Evolutionary conservation across 2,113 vertebrate species (phyloP).

Genomic region (Sorex araneus): DNA sequence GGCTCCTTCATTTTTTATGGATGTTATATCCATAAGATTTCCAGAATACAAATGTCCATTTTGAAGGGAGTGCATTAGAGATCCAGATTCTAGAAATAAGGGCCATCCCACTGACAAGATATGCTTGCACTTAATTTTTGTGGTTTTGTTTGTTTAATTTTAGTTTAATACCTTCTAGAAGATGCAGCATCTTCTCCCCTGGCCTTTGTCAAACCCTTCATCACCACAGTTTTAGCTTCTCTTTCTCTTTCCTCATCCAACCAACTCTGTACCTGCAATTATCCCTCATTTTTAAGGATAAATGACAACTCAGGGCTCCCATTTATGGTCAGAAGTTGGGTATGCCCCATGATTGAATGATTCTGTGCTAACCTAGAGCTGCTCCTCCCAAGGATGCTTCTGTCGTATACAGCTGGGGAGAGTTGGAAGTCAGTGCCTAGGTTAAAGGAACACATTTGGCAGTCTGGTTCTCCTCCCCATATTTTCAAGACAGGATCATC

Average conservation of each 20-base stretch:
- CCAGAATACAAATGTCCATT: conserved; percentile 6
- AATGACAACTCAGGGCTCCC: conserved; percentile 74
- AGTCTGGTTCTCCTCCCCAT: no score
- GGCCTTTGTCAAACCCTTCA: accelerated
- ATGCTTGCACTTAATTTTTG: background rate
- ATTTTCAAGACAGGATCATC: no score
- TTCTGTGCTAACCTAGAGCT: no score
- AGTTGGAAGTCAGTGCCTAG: no score
- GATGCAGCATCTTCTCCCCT: background rate
- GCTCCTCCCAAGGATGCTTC: no score
- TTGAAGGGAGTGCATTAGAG: conserved; percentile 62
- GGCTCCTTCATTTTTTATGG: conserved; percentile 78
- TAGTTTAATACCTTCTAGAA: background rate
- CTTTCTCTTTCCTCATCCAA: background rate
- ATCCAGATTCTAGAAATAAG: conserved; percentile 23
- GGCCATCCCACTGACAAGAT: background rate
- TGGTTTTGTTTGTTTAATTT: background rate
- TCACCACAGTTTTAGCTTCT: no score
- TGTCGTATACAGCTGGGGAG: no score
- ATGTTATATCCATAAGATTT: conserved; percentile 79
- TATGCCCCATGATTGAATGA: no score
- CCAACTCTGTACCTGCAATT: background rate
- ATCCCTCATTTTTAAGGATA: conserved; percentile 48
- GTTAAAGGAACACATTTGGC: no score
- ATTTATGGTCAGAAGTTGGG: conserved; percentile 68